These are phyloP conservation scores for Crypturellus tataupa DNA, from an alignment of 2,797 vertebrate species.

Conservation along the genomic window DNA sequence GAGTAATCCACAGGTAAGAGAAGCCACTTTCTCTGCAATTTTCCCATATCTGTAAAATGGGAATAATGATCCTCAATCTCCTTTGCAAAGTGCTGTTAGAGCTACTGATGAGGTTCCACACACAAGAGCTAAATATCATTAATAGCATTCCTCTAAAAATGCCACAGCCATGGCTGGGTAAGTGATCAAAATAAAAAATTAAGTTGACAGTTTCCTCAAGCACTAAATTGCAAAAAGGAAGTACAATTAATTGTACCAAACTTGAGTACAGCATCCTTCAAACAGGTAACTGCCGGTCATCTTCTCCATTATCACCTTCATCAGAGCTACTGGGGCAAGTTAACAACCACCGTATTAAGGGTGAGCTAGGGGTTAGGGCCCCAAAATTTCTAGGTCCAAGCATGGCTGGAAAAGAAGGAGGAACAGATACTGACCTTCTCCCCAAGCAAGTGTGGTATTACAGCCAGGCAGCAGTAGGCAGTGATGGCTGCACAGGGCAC, in stretches of 20 bases:
- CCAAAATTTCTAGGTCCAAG: background rate
- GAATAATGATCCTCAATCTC: background rate
- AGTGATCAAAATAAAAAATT: constrained; percentile 14
- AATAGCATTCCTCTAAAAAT: constrained; percentile 3
- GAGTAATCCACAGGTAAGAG: background rate
- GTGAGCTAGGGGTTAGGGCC: background rate
- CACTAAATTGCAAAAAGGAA: background rate
- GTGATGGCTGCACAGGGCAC: background rate
- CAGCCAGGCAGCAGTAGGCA: background rate
- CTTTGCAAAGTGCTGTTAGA: background rate
- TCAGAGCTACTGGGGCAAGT: background rate
- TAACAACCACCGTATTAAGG: accelerated
- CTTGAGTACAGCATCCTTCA: background rate
- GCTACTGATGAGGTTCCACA: background rate
- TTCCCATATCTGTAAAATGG: background rate
- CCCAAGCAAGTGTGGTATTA: background rate
- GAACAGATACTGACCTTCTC: background rate
- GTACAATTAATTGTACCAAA: background rate
- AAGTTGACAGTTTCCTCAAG: constrained; percentile 19
- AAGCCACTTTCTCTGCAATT: background rate
- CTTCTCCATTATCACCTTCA: background rate
- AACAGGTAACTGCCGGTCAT: accelerated
- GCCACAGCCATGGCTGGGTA: background rate
- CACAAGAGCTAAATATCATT: background rate
- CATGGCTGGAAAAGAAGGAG: background rate